Evolutionary conservation across 1,140 invertebrate genomes (phyloP).

Genomic region (Ips nitidus): DNA sequence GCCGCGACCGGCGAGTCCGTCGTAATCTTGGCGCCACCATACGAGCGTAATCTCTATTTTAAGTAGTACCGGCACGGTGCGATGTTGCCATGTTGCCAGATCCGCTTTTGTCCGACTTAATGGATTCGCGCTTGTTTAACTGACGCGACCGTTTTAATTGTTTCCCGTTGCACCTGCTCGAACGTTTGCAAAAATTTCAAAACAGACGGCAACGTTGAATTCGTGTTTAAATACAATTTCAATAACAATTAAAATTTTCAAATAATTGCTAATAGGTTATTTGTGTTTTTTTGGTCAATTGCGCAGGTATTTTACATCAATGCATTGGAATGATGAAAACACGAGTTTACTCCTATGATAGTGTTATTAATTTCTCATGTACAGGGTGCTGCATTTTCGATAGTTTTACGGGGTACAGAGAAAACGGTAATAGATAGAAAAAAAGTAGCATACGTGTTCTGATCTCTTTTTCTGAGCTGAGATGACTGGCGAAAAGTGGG

Average conservation of each 20-base stretch:
- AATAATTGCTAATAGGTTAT: constrained; percentile 15
- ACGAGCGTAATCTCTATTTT: constrained; percentile 48
- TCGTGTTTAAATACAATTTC: constrained; percentile 18
- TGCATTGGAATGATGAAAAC: neutral
- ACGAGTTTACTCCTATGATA: neutral
- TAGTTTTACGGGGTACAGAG: too few relatives aligned
- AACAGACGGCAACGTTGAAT: neutral
- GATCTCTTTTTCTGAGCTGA: too few relatives aligned
- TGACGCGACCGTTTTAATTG: neutral
- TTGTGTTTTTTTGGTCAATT: constrained; percentile 8
- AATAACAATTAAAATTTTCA: constrained; percentile 22
- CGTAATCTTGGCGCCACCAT: constrained; percentile 47
- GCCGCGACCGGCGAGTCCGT: constrained; percentile 20
- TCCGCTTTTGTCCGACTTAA: neutral
- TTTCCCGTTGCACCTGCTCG: neutral
- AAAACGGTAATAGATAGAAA: neutral
- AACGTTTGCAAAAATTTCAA: neutral
- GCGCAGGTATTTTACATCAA: constrained; percentile 1
- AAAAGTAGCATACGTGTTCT: neutral
- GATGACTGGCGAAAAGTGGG: too few relatives aligned
- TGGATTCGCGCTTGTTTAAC: neutral
- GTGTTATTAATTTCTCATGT: neutral
- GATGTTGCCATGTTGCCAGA: neutral
- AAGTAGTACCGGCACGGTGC: constrained; percentile 31
- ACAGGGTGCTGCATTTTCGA: too few relatives aligned